Percentiles rank a stretch among this genome's conserved stretches.
phyloP scores from a whole-genome alignment of 2,797 vertebrate species.

The Pristis pectinata region DNA sequence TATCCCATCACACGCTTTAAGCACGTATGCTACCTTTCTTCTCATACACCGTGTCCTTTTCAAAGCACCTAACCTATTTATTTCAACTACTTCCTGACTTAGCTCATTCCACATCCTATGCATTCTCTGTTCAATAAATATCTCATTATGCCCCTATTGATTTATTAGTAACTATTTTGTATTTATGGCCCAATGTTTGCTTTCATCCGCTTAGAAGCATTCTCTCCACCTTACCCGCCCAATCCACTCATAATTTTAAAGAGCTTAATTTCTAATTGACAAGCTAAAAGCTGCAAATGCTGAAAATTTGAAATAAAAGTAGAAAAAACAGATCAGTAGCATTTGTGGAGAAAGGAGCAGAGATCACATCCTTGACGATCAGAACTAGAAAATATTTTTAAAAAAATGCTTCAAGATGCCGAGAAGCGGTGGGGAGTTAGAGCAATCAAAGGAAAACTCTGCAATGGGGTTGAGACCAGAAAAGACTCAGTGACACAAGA shows the following conservation, averaged over 20 bases:
- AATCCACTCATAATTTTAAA: not conserved
- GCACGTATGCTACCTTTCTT: not conserved
- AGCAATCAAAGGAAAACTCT: no score
- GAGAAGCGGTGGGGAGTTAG: no score
- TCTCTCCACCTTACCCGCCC: not conserved
- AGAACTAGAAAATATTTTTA: no score
- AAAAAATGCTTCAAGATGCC: no score
- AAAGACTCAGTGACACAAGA: no score
- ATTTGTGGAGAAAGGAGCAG: no score
- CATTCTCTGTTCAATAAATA: not conserved
- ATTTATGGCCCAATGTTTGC: not conserved
- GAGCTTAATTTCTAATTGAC: no score
- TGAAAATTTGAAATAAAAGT: no score
- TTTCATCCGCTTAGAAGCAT: not conserved
- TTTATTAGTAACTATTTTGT: not conserved
- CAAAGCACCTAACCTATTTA: not conserved
- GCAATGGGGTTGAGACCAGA: no score
- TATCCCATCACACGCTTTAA: not conserved
- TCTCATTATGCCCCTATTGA: not conserved
- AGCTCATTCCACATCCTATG: not conserved
- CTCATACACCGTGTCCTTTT: not conserved
- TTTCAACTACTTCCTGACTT: not conserved
- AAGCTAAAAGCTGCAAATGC: no score
- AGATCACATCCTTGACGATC: no score
- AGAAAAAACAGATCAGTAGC: no score